Conservation (phyloP, 2,797 vertebrate genomes). For the Aplochiton taeniatus region DNA sequence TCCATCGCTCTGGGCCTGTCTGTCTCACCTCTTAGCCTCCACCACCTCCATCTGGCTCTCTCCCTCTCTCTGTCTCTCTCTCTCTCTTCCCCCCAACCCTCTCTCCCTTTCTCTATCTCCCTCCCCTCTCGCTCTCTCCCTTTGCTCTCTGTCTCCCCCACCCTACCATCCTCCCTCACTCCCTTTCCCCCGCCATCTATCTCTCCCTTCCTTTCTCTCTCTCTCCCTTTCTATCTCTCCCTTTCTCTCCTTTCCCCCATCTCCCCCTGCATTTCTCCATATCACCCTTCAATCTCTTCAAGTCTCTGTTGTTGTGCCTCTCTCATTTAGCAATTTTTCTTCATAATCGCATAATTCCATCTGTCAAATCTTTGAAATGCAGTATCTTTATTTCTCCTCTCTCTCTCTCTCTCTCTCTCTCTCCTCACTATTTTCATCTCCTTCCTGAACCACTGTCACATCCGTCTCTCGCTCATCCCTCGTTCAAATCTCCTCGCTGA, state of each 20-base stretch:
- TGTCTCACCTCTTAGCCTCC: neutral
- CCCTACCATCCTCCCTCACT: too few species aligned
- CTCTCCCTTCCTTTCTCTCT: neutral
- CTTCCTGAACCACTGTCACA: too few species aligned
- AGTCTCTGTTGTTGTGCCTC: neutral
- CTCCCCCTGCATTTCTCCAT: too few species aligned
- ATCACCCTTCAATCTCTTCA: neutral
- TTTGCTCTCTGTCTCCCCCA: neutral
- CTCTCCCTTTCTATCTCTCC: neutral
- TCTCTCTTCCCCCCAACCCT: neutral
- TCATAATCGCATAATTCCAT: too few species aligned
- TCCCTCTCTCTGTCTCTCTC: neutral
- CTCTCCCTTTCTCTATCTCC: neutral
- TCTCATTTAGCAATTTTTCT: too few species aligned
- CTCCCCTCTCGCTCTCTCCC: too few species aligned
- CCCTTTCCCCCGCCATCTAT: neutral
- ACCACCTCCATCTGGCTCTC: neutral
- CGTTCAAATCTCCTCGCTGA: too few species aligned
- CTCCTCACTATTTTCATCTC: too few species aligned
- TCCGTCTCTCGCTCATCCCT: neutral
- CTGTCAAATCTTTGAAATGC: too few species aligned
- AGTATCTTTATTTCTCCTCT: too few species aligned
- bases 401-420: too few species aligned
- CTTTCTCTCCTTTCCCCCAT: neutral
- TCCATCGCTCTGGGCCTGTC: conserved; percentile 2